Evolutionary conservation across 2,888 invertebrate species (phyloP).

Genomic region (Drosophila lacicola): DNA sequence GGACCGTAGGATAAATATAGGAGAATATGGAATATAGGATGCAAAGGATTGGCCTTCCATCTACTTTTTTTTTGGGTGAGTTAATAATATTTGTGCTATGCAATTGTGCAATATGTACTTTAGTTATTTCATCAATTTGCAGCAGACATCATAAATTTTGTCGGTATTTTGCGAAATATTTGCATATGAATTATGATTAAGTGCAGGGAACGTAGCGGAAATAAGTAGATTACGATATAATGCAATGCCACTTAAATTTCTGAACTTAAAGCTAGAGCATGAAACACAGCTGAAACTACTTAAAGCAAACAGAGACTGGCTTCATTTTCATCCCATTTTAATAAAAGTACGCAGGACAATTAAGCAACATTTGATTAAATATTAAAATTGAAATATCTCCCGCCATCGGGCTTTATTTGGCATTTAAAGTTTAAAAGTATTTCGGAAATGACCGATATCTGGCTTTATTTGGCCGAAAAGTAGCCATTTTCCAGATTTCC

Average conservation of each 20-base stretch:
- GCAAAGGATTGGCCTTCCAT: conserved; percentile 11
- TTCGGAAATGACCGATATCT: no score
- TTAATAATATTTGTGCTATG: conserved; percentile 65
- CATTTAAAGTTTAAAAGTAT: no score
- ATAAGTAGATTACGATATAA: conserved; percentile 11
- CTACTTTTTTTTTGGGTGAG: conserved; percentile 20
- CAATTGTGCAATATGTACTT: conserved; percentile 55
- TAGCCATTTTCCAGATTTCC: no score
- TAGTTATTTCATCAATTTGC: conserved; percentile 59
- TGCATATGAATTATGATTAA: conserved; percentile 36
- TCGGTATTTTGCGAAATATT: conserved; percentile 37
- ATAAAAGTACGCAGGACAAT: no score
- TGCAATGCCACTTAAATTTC: neutral
- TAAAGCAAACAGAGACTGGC: no score
- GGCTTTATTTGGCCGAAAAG: no score
- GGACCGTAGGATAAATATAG: conserved; percentile 3
- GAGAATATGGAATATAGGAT: neutral
- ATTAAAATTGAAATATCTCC: no score
- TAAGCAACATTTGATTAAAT: no score
- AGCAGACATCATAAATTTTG: conserved; percentile 62
- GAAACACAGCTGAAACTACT: neutral
- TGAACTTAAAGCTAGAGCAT: neutral
- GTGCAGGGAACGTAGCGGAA: neutral
- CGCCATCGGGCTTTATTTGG: no score
- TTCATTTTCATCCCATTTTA: no score